Conservation (phyloP, 2,113 vertebrate genomes). For the Lonchura striata region DNA sequence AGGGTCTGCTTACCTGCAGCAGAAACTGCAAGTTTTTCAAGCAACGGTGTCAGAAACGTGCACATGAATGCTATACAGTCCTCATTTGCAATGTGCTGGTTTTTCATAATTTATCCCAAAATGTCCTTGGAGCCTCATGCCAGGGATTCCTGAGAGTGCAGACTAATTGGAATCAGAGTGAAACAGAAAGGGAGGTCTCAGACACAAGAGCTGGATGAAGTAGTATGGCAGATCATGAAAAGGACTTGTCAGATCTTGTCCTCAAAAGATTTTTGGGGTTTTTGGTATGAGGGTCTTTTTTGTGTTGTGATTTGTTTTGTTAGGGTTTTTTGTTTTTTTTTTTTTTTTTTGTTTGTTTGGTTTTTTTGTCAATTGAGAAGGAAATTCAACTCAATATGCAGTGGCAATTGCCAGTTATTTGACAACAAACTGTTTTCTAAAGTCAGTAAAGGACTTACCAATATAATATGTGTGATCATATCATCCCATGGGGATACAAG, state of each 20-base stretch:
- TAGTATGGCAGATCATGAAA: not conserved
- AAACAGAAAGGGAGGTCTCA: not conserved
- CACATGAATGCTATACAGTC: not conserved
- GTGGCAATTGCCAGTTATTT: not conserved
- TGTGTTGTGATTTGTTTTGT: not conserved
- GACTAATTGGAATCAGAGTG: not conserved
- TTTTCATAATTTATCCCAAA: not conserved
- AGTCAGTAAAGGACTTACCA: not conserved
- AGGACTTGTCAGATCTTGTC: not conserved
- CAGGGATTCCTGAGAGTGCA: not conserved
- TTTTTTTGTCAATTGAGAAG: not conserved
- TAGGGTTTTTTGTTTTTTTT: not conserved
- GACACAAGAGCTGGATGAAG: not conserved
- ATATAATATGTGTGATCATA: not conserved
- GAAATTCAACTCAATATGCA: not conserved
- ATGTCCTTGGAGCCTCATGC: not conserved
- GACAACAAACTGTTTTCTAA: not conserved
- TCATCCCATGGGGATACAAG: not conserved
- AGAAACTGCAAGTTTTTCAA: conserved; percentile 9
- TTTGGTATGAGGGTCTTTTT: not conserved
- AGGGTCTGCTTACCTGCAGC: conserved; percentile 43
- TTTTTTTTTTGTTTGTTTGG: not conserved
- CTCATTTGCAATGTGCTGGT: not conserved
- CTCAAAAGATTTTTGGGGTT: not conserved
- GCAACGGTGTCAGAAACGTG: not conserved